These are phyloP conservation scores for Danionella dracula DNA, from an alignment of 2,797 vertebrate genomes.

Conservation along the genomic window DNA sequence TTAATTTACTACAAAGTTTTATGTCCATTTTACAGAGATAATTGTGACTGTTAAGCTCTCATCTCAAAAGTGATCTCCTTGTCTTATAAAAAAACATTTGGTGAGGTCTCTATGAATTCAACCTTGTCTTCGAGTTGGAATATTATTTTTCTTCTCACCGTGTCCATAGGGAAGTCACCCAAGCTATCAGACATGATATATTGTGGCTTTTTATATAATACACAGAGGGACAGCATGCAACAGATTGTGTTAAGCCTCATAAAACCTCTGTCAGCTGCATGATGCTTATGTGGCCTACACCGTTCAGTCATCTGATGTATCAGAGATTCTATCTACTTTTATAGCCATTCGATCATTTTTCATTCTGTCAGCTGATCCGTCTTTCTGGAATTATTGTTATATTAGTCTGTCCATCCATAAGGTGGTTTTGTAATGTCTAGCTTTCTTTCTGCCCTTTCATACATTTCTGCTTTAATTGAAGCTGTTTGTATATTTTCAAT, in stretches of 20 bases:
- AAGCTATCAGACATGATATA: background rate
- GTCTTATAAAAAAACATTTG: background rate
- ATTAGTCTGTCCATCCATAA: background rate
- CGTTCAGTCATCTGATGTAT: too few species aligned
- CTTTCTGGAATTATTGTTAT: background rate
- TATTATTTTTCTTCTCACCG: background rate
- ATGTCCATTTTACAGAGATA: too few species aligned
- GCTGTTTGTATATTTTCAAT: too few species aligned
- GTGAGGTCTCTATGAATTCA: slow-evolving; percentile 6
- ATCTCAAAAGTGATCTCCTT: slow-evolving; percentile 3
- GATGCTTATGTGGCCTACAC: background rate
- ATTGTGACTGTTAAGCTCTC: background rate
- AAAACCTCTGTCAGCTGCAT: background rate
- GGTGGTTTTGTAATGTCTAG: too few species aligned
- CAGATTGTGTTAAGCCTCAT: background rate
- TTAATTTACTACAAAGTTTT: too few species aligned
- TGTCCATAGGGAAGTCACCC: background rate
- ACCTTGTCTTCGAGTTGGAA: slow-evolving; percentile 2
- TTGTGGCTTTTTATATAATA: background rate
- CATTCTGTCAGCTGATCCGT: background rate
- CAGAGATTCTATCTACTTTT: too few species aligned
- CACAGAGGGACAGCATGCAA: background rate
- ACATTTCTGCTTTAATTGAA: too few species aligned
- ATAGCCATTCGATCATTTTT: background rate
- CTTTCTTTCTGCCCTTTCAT: too few species aligned